phyloP scores from a whole-genome alignment of 2,797 vertebrate species.

The Gymnoscopelus braueri region DNA sequence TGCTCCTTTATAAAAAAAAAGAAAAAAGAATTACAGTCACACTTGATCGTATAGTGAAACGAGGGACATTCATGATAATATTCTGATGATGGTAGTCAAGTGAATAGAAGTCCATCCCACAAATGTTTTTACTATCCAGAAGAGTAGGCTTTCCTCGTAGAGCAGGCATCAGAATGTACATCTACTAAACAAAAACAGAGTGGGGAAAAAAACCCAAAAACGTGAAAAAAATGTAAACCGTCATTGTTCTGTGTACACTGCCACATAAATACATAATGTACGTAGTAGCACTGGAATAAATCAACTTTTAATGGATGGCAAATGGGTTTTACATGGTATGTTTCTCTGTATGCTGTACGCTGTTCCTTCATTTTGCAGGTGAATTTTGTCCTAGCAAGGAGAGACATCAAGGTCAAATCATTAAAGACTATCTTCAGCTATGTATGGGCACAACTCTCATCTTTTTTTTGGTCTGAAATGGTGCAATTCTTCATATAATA shows the following conservation, averaged over 20 bases:
- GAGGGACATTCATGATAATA: constrained; percentile 56
- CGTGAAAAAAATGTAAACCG: constrained; percentile 63
- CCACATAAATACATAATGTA: constrained; percentile 77
- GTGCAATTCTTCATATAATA: background rate
- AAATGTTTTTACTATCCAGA: constrained; percentile 63
- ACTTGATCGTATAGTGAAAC: constrained; percentile 38
- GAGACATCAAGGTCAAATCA: constrained; percentile 72
- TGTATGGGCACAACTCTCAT: constrained; percentile 42
- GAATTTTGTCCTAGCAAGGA: constrained; percentile 73
- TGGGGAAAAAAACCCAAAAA: constrained; percentile 45
- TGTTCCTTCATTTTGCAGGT: constrained; percentile 73
- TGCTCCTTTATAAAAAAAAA: constrained; percentile 26
- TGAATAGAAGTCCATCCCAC: constrained; percentile 59
- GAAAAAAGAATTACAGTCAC: background rate
- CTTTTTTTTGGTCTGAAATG: constrained; percentile 17
- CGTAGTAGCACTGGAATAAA: constrained; percentile 80
- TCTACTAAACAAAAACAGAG: constrained; percentile 60
- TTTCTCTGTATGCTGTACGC: constrained; percentile 70
- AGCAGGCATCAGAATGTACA: constrained; percentile 68
- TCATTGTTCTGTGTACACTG: constrained; percentile 82
- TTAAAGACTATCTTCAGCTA: constrained; percentile 77
- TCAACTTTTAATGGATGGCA: constrained; percentile 75
- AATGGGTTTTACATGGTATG: constrained; percentile 65
- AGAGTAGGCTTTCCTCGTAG: constrained; percentile 64
- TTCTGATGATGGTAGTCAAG: constrained; percentile 59